These are phyloP conservation scores for Pangasius larnaudii DNA, from an alignment of 2,797 vertebrate species.

Conservation along the genomic window DNA sequence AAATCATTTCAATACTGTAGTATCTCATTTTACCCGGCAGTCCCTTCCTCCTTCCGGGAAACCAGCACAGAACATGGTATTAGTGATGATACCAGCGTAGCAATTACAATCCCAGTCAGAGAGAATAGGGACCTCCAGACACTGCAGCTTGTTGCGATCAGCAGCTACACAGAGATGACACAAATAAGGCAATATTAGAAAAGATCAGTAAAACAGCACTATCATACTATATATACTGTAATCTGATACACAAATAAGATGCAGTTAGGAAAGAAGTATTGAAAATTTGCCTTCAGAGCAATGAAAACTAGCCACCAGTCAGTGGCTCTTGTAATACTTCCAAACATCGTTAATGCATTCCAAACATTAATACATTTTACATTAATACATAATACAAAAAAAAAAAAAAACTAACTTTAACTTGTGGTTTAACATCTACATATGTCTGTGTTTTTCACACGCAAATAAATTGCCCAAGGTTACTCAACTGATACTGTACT, in stretches of 20 bases:
- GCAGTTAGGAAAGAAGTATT: background rate
- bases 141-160: slow-evolving; percentile 58
- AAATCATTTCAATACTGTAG: too few relatives aligned
- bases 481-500: slow-evolving; percentile 45
- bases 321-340: too few relatives aligned
- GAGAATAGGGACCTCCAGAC: slow-evolving; percentile 60
- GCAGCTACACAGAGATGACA: slow-evolving; percentile 31
- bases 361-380: background rate
- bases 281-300: background rate
- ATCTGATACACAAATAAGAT: background rate
- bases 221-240: too few relatives aligned
- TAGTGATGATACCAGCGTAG: slow-evolving; percentile 60
- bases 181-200: background rate
- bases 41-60: slow-evolving; percentile 52
- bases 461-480: background rate
- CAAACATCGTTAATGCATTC: too few relatives aligned
- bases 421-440: background rate
- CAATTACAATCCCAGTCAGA: slow-evolving; percentile 52
- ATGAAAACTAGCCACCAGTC: background rate
- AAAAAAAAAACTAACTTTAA: too few relatives aligned
- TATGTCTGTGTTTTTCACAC: background rate
- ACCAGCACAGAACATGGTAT: slow-evolving; percentile 64
- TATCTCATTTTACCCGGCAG: too few relatives aligned
- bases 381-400: too few relatives aligned
- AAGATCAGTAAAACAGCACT: too few relatives aligned